These are phyloP conservation scores for Drosophila planitibia DNA, from an alignment of 2,888 invertebrate genomes.

Conservation along the genomic window DNA sequence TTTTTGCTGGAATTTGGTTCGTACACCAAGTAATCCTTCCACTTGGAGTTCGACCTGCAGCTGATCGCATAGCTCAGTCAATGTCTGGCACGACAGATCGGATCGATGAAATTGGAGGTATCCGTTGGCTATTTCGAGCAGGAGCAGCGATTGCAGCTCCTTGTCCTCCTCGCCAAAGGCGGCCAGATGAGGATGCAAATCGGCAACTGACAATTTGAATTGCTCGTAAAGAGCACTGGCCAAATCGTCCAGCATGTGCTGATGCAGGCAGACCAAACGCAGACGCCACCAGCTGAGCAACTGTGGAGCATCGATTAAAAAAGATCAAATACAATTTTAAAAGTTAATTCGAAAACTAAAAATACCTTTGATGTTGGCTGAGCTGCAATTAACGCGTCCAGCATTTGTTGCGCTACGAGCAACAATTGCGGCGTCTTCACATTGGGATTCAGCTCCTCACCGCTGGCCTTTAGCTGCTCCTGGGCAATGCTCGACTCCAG, in stretches of 20 bases:
- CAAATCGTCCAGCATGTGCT: constrained; percentile 91
- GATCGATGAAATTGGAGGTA: constrained; percentile 91
- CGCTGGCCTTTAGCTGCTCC: constrained; percentile 84
- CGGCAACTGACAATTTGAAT: constrained; percentile 63
- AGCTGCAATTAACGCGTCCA: constrained; percentile 80
- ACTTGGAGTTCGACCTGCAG: constrained; percentile 90
- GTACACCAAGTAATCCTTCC: constrained; percentile 92
- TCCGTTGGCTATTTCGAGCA: constrained; percentile 88
- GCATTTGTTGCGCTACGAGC: constrained; percentile 84
- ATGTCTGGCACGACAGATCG: constrained; percentile 89
- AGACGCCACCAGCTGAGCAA: constrained; percentile 89
- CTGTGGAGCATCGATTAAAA: constrained; percentile 30
- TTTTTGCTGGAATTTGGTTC: constrained; percentile 95
- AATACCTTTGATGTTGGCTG: constrained; percentile 78
- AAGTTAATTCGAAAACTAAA: background rate
- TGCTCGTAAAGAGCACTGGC: constrained; percentile 88
- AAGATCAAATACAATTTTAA: background rate
- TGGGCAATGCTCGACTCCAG: constrained; percentile 46
- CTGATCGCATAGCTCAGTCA: constrained; percentile 88
- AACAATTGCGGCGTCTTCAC: constrained; percentile 87
- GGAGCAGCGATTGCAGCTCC: constrained; percentile 85
- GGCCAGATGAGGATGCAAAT: constrained; percentile 72
- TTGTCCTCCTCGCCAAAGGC: constrained; percentile 70
- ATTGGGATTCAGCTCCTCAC: constrained; percentile 89
- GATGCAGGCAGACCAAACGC: constrained; percentile 90